A percentile compares a stretch with the other conserved stretches of the same genome.
Evolutionary conservation across 2,113 vertebrate genomes (phyloP).

Genomic region (Oplegnathus fasciatus): DNA sequence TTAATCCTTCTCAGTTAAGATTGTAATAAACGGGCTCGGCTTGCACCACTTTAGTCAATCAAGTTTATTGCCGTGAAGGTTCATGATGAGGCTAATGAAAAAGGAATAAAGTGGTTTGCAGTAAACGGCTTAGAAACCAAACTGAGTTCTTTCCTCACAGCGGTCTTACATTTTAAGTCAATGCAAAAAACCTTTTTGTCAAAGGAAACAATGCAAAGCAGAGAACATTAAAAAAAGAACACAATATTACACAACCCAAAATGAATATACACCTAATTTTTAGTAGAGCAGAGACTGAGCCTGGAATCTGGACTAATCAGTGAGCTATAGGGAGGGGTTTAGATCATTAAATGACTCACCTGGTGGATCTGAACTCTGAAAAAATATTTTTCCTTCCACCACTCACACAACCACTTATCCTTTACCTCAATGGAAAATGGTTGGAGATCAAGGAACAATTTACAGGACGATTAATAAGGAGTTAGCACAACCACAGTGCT

Average conservation of each 20-base stretch:
- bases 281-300: background rate
- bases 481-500: too few relatives aligned
- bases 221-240: background rate
- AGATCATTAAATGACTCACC: too few relatives aligned
- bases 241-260: background rate
- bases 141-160: background rate
- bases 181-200: background rate
- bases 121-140: constrained; percentile 32
- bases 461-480: too few relatives aligned
- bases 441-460: too few relatives aligned
- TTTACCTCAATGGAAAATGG: too few relatives aligned
- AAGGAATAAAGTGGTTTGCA: constrained; percentile 35
- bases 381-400: too few relatives aligned
- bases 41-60: constrained; percentile 57
- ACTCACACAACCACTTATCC: too few relatives aligned
- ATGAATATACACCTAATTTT: background rate
- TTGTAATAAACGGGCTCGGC: constrained; percentile 56
- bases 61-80: constrained; percentile 49
- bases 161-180: background rate
- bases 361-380: too few relatives aligned
- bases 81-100: constrained; percentile 52
- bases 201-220: background rate
- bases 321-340: background rate
- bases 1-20: constrained; percentile 63
- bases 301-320: background rate